Percentiles rank a stretch among this genome's conserved stretches.
phyloP scores from a whole-genome alignment of 1,140 invertebrate genomes.

The Steinernema feltiae region DNA sequence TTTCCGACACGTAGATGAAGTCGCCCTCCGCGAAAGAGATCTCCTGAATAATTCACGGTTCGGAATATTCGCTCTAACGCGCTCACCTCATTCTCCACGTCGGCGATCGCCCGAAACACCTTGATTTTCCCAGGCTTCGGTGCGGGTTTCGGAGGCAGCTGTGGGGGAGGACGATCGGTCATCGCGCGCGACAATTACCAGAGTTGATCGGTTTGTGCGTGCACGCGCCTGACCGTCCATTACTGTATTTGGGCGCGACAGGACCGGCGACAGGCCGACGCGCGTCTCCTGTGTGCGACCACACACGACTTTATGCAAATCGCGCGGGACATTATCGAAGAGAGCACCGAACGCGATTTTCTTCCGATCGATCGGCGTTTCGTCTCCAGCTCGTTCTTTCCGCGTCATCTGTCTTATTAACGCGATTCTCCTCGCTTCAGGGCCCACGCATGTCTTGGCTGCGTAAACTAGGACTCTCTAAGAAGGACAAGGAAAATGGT shows the following conservation, averaged over 20 bases:
- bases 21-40: constrained; percentile 69
- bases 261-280: neutral
- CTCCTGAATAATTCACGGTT: constrained; percentile 56
- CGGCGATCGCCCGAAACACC: constrained; percentile 65
- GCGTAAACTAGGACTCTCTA: neutral
- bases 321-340: neutral
- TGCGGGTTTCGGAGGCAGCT: constrained; percentile 28
- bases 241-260: constrained; percentile 1
- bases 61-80: constrained; percentile 62
- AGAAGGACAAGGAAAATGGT: constrained; percentile 7
- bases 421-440: neutral
- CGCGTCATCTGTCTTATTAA: neutral
- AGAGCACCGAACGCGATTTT: neutral
- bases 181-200: neutral
- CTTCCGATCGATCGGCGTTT: neutral
- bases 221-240: neutral
- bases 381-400: too few relatives aligned
- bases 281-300: neutral
- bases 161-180: neutral
- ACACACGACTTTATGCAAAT: neutral
- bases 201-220: neutral
- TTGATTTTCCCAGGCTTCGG: constrained; percentile 63
- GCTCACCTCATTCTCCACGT: constrained; percentile 61
- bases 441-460: neutral
- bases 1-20: constrained; percentile 66